phyloP scores from a whole-genome alignment of 2,797 vertebrate genomes.

The Rhodeus uyekii region DNA sequence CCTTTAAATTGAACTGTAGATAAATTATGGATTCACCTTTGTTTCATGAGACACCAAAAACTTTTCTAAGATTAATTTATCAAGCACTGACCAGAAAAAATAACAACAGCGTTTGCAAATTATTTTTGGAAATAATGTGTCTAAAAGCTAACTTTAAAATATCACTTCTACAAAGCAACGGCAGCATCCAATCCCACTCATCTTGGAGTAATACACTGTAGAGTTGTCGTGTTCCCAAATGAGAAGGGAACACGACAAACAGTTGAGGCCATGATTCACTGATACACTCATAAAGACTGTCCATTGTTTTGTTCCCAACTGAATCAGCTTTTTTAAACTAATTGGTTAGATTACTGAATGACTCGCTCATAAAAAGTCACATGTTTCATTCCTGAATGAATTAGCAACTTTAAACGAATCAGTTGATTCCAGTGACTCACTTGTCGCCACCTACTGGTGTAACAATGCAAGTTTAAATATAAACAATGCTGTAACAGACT shows the following conservation, averaged over 20 bases:
- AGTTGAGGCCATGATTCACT: neutral
- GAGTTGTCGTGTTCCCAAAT: neutral
- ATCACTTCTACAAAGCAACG: neutral
- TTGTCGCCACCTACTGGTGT: neutral
- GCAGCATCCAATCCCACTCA: neutral
- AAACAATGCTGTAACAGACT: too few relatives aligned
- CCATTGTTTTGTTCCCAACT: neutral
- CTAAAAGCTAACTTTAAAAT: neutral
- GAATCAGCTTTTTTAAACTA: neutral
- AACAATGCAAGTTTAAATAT: too few relatives aligned
- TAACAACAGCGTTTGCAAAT: too few relatives aligned
- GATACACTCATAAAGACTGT: neutral
- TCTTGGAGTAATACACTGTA: neutral
- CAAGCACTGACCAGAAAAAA: too few relatives aligned
- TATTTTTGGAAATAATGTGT: neutral
- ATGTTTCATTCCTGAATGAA: neutral
- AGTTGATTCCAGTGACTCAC: neutral
- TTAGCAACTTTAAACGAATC: neutral
- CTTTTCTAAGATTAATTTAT: too few relatives aligned
- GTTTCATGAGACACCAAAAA: too few relatives aligned
- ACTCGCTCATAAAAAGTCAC: neutral
- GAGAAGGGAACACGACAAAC: too few relatives aligned
- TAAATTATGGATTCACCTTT: too few relatives aligned
- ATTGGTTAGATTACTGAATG: neutral
- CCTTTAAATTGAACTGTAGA: too few relatives aligned